Base-by-base conservation (phyloP, 2,113 vertebrate species). In the Archilochus colubris region DNA sequence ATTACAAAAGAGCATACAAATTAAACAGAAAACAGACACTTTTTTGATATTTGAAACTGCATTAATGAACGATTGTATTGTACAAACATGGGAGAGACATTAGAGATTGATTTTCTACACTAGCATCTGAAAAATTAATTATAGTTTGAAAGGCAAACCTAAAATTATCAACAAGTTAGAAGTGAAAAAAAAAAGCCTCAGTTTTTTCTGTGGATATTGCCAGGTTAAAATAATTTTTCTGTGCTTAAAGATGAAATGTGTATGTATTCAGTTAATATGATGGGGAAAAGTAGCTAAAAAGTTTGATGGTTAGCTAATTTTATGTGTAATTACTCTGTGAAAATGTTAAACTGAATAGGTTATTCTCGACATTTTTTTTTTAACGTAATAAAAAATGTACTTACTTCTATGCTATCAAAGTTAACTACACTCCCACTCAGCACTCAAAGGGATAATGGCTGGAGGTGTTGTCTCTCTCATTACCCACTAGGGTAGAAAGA, bases 381-480 rank as follows among this genome's bases (percentile, higher is more conserved):
- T 93, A 53, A 7, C 82, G 91, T 69, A 85, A 89, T 97, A 96
- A 97, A 96, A 95, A 88, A 64, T 93, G 85, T 91, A 95, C 89
- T 88, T 95, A 95, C 89, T 95, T 95, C 95, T 92, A 38, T 87
- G 90, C 86, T 95, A 86, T 97, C 93, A 96, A 97, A 97, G 89
- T 95, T 97, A 96, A 96, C 96, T 84, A 84, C 81, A 96, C 97
- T 97, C 97, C 97, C 88, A 95, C 94, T 98, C 91, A 94, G 95
- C 95, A 97, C 96, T 95, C 67, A 2, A 86, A 97, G 61, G 77
- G 90, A 88, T 97, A 97, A 97, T 97, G 96, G 93, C 92, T 95
- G 81, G 90, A 95, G 95, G 95, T 98, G 88, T 95, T 98, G 95
- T 98, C 97, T 97, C 87, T 93, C 92, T 98, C 96, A 97, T 98